phyloP scores from a whole-genome alignment of 37 sponge, comb jelly and placozoan species.

The Geodia barretti region DNA sequence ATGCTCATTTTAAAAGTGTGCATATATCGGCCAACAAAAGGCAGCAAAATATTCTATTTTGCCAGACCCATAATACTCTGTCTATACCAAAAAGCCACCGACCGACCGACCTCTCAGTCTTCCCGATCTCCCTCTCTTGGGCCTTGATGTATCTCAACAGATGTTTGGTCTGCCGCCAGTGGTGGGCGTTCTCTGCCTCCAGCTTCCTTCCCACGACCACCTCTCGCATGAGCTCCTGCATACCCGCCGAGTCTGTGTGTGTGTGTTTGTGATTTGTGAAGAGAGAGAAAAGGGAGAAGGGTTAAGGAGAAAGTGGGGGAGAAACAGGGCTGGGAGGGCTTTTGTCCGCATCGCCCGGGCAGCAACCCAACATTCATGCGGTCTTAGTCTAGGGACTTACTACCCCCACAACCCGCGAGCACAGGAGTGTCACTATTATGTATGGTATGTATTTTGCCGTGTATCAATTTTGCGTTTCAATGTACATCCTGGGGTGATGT shows the following conservation, averaged over 20 bases:
- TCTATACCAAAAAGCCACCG: not conserved
- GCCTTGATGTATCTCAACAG: slow-evolving; percentile 65
- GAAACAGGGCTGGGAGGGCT: not conserved
- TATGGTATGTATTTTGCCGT: no score
- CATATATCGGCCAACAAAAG: not conserved
- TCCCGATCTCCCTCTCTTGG: slow-evolving; percentile 59
- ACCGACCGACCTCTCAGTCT: slow-evolving; percentile 57
- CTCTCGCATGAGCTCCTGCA: slow-evolving; percentile 43
- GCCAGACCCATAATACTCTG: not conserved
- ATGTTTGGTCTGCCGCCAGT: slow-evolving; percentile 71
- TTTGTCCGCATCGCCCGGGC: no score
- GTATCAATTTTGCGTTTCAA: no score
- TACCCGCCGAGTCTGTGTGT: slow-evolving; percentile 11
- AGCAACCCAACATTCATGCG: not conserved
- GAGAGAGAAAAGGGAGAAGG: not conserved
- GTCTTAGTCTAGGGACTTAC: not conserved
- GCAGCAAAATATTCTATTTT: not conserved
- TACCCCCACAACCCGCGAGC: not conserved
- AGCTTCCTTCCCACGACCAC: slow-evolving; percentile 52
- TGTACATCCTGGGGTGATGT: no score
- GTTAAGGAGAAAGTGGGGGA: not conserved
- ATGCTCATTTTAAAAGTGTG: no score
- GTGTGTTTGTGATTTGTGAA: not conserved
- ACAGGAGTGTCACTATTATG: no score
- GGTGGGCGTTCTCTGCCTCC: slow-evolving; percentile 57